Conservation (phyloP, 2,113 vertebrate genomes). For the Taxidea taxus region DNA sequence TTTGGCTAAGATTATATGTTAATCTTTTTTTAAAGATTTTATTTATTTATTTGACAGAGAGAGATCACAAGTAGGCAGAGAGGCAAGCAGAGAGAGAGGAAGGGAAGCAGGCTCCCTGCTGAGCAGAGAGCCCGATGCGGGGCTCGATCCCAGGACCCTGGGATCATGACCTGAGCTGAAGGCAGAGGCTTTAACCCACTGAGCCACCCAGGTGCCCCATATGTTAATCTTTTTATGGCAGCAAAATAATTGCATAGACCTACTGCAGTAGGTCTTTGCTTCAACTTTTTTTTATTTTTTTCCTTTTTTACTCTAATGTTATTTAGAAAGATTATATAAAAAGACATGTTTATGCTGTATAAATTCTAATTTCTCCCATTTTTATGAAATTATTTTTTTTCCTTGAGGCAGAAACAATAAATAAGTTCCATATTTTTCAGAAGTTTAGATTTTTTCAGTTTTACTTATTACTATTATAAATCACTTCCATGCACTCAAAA, state of each 20-base stretch:
- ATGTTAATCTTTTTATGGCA: neutral
- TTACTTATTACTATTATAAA: conserved; percentile 34
- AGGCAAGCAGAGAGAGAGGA: too few species aligned
- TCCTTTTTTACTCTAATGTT: neutral
- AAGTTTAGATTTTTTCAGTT: neutral
- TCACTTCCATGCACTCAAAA: neutral
- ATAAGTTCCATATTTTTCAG: neutral
- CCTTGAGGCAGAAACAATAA: neutral
- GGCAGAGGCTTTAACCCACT: too few species aligned
- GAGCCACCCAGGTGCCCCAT: too few species aligned
- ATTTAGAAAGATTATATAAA: neutral
- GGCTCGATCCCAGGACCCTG: too few species aligned
- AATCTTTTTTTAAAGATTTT: too few species aligned
- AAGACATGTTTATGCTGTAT: neutral
- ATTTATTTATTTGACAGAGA: too few species aligned
- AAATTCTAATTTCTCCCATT: conserved; percentile 1
- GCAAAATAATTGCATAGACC: neutral
- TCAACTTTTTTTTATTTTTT: neutral
- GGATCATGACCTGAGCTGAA: too few species aligned
- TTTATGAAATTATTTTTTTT: neutral
- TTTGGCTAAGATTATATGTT: neutral
- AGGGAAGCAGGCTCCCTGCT: too few species aligned
- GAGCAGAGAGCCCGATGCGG: too few species aligned
- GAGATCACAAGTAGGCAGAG: too few species aligned
- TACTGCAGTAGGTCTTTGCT: neutral